These are phyloP conservation scores for Corythornis cristatus DNA, from an alignment of 2,113 vertebrate species.

Conservation along the genomic window DNA sequence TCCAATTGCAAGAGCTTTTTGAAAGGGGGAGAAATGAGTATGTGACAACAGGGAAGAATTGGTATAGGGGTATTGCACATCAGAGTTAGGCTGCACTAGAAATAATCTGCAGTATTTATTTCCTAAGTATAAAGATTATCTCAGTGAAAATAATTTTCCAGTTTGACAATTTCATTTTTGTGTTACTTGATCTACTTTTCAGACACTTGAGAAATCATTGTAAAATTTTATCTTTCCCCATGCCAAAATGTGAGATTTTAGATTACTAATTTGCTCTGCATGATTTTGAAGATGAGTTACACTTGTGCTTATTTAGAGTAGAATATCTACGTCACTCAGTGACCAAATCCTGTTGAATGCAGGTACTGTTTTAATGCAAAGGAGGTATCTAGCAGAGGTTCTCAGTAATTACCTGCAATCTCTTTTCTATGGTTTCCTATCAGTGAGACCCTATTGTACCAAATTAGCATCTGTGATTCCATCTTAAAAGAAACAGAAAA, in stretches of 20 bases:
- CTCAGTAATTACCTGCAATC: slow-evolving; percentile 20
- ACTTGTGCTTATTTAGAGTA: slow-evolving; percentile 40
- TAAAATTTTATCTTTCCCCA: slow-evolving; percentile 68
- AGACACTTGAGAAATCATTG: slow-evolving; percentile 76
- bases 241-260: slow-evolving; percentile 69
- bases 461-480: slow-evolving; percentile 10
- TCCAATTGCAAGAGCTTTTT: not conserved
- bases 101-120: slow-evolving; percentile 61
- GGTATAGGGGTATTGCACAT: not conserved
- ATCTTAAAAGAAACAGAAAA: slow-evolving; percentile 27
- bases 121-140: slow-evolving; percentile 59
- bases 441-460: not conserved
- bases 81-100: slow-evolving; percentile 2
- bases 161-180: slow-evolving; percentile 75
- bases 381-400: slow-evolving; percentile 26
- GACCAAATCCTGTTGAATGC: slow-evolving; percentile 63
- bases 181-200: slow-evolving; percentile 75
- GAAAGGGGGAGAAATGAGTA: not conserved
- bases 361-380: slow-evolving; percentile 48
- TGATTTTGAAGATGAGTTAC: slow-evolving; percentile 59
- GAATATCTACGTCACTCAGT: slow-evolving; percentile 57
- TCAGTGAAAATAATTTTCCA: slow-evolving; percentile 70
- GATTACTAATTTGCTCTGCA: slow-evolving; percentile 66
- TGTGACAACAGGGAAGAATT: not conserved
- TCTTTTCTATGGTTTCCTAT: slow-evolving; percentile 51